These are phyloP conservation scores for Vimba vimba DNA, from an alignment of 2,113 vertebrate species.

Conservation along the genomic window DNA sequence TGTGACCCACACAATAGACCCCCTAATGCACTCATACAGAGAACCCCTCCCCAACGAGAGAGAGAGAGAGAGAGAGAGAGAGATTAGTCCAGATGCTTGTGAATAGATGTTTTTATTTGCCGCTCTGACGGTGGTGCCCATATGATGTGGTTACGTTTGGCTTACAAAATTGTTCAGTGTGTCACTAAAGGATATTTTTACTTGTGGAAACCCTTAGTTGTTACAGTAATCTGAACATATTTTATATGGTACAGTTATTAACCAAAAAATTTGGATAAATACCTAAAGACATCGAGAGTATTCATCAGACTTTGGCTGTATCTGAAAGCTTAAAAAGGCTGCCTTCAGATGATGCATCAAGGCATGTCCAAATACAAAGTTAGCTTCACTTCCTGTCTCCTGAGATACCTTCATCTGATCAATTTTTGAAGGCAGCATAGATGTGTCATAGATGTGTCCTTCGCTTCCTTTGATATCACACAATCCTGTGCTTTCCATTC, in stretches of 20 bases:
- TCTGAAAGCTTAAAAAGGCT: too few species aligned
- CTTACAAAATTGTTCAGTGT: not conserved
- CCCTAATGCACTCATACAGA: conserved; percentile 3
- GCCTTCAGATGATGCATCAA: too few species aligned
- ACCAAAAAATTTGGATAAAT: not conserved
- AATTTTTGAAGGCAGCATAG: too few species aligned
- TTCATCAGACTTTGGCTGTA: not conserved
- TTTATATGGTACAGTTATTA: not conserved
- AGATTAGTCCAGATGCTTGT: not conserved
- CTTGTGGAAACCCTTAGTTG: not conserved
- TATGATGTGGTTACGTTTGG: not conserved
- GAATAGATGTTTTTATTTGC: conserved; percentile 33
- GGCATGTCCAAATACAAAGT: too few species aligned
- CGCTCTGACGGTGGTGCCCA: not conserved
- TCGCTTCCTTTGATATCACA: too few species aligned
- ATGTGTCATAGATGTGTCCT: too few species aligned
- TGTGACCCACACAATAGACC: conserved; percentile 74
- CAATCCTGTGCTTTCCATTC: too few species aligned
- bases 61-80: not conserved
- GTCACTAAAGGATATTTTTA: not conserved
- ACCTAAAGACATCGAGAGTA: not conserved
- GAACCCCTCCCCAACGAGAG: not conserved
- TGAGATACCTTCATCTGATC: too few species aligned
- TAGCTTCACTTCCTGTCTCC: too few species aligned
- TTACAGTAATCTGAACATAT: not conserved